Evolutionary conservation across 2,888 invertebrate genomes (phyloP), one percentile per base, ranked within the genome.

Genomic region (Pristionchus fissidentatus): DNA sequence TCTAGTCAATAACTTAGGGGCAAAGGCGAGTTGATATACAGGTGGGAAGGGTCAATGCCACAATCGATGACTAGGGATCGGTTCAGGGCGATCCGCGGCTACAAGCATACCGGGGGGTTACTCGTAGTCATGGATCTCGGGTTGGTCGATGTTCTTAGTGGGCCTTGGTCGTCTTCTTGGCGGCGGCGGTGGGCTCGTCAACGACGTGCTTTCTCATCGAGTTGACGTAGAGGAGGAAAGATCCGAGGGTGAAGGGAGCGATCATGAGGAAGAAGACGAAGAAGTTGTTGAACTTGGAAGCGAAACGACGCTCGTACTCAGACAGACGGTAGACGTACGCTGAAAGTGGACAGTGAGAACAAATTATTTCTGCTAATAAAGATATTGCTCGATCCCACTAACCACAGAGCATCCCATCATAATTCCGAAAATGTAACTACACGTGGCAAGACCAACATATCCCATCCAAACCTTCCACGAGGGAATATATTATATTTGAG

Each of bases 231-330:
- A 49, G 43, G 62, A 85, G n/a, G 87, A 85, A 86, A n/a, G 87
- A 84, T 83, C 86, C 86, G 73, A 88, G 80, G 70, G 88, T 88
- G 83, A 86, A 98, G 93, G 98, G 97, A 66, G 96, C 96, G 73
- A 98, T 94, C 3, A 99, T 97, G 84, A 98, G 95, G 52, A 97
- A 97, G 92, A 99, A 99, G 41, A 97, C 96, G 83, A 95, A 94
- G 99, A 98, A 99, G 93, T 98, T 98, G 86, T 97, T 92, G 94
- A 95, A 91, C 84, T 91, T 91, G 77, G 92, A 88, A 85, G 93
- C 93, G 92, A 91, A 93, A 89, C 85, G 87, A 81, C 92, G 90
- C 85, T 92, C 92, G 87, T 92, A 92, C 83, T 92, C 92, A 83
- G 88, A 88, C 78, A 87, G 89, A 32, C 89, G 89, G 87, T 91